phyloP scores from a whole-genome alignment of 2,113 vertebrate genomes.

The Lepus timidus region DNA sequence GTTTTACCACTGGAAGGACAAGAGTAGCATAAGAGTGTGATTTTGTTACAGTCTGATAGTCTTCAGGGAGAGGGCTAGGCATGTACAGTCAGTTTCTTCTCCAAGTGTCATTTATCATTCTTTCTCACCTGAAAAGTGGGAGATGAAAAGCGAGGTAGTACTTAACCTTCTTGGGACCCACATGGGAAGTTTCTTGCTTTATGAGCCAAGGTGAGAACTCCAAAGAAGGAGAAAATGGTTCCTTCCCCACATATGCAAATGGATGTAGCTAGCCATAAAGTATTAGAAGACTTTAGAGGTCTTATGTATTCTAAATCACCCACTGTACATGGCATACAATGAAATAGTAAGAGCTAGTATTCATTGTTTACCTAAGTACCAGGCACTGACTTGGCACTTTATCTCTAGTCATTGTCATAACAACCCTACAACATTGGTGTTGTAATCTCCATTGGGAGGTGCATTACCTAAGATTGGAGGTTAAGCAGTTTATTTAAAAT shows the following conservation, averaged over 20 bases:
- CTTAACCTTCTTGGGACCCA: not conserved
- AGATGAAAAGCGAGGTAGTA: not conserved
- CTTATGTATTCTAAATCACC: not conserved
- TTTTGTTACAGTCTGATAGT: not conserved
- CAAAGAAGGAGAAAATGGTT: not conserved
- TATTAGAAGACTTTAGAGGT: not conserved
- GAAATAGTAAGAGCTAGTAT: rapidly evolving
- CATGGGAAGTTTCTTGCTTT: not conserved
- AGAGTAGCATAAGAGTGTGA: too few species aligned
- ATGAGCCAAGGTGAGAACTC: not conserved
- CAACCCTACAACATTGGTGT: not conserved
- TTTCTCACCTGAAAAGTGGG: not conserved
- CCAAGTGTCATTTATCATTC: rapidly evolving
- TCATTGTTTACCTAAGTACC: too few species aligned
- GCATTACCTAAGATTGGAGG: not conserved
- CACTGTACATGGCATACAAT: rapidly evolving
- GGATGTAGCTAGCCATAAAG: not conserved
- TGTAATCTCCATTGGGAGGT: not conserved
- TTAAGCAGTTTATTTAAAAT: not conserved
- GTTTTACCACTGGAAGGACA: not conserved
- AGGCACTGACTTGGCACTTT: not conserved
- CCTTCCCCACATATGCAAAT: not conserved
- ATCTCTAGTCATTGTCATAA: not conserved
- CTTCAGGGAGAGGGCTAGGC: not conserved
- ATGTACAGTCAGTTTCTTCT: rapidly evolving